A percentile compares a stretch with the other conserved stretches of the same genome.
phyloP scores from a whole-genome alignment of 2,113 vertebrate genomes.

The Bufo bufo region DNA sequence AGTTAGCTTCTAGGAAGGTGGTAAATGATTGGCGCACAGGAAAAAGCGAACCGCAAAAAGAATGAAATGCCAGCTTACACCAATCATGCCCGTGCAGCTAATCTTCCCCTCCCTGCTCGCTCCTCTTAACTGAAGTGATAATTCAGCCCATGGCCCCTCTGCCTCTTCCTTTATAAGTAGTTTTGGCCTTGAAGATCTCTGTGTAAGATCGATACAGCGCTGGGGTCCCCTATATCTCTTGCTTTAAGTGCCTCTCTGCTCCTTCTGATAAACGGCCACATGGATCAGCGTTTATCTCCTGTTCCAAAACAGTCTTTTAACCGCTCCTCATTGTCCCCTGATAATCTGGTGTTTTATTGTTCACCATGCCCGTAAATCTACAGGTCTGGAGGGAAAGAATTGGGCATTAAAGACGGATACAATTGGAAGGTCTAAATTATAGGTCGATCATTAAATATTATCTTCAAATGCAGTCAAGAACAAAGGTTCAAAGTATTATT shows the following conservation, averaged over 20 bases:
- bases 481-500: not conserved
- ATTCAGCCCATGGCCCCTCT: constrained; percentile 29
- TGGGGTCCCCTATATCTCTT: constrained; percentile 56
- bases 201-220: constrained; percentile 53
- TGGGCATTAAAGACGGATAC: not conserved
- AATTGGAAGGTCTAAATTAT: not conserved
- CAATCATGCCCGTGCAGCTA: not conserved
- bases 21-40: not conserved
- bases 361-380: constrained; percentile 26
- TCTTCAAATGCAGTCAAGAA: not conserved
- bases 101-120: not conserved
- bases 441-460: not conserved
- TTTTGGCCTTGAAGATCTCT: constrained; percentile 54
- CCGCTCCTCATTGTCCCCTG: constrained; percentile 33
- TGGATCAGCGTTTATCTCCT: constrained; percentile 50
- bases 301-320: constrained; percentile 44
- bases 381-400: not conserved
- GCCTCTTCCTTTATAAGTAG: constrained; percentile 49
- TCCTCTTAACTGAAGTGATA: constrained; percentile 46
- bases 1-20: not conserved
- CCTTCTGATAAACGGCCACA: constrained; percentile 50
- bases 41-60: not conserved
- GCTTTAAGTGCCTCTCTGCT: constrained; percentile 53
- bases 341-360: constrained; percentile 40
- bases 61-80: not conserved